Base-by-base conservation (phyloP, 2,888 invertebrate genomes). In the Scaptomyza cyrtandrae region DNA sequence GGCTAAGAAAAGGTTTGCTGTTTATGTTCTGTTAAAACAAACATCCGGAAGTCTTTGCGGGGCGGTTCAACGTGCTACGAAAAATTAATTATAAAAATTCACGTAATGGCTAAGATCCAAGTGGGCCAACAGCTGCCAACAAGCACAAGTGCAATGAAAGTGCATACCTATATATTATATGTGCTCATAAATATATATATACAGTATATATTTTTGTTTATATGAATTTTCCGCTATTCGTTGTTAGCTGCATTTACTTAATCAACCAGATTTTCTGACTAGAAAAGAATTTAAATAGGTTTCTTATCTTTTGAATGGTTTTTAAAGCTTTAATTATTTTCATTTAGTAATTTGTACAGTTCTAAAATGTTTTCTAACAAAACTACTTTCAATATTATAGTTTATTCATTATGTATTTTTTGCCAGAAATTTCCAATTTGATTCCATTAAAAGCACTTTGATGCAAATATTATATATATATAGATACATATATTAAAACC, bases 31-130 rank as follows among this genome's bases (percentile, higher is more conserved):
- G 33, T 33, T 33, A 10, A 33, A 77, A 66, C 67, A 61, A 74
- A 62, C 50, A 58, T 57, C 45, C 52, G 65, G 56, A 75, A 73
- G 67, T 75, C 71, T 68, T 59, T 65, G 57, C 65, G 64, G 56
- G 53, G 64, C 63, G 54, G 59, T 62, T 55, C 76, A 53, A 57
- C 54, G 52, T 54, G 59, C 69, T 75, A 55, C 66, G 63, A 16
- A 77, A 80, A 83, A 90, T 90, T 88, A 90, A 90, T 89, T 90
- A 82, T 80, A 84, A 81, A 75, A 75, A 88, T 86, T 83, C 79
- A 80, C 75, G 84, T 78, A 83, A 89, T 90, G 90, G 90, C 90
- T 66, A 57, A 54, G 77, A 78, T 89, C 90, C 90, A 90, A 90
- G 66, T 90, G 86, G 90, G 90, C 85, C 89, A 88, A 87, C 82